Evolutionary conservation across 2,113 vertebrate genomes (phyloP), one percentile per base, ranked within the genome.

Genomic region (Nansenia antarctica): DNA sequence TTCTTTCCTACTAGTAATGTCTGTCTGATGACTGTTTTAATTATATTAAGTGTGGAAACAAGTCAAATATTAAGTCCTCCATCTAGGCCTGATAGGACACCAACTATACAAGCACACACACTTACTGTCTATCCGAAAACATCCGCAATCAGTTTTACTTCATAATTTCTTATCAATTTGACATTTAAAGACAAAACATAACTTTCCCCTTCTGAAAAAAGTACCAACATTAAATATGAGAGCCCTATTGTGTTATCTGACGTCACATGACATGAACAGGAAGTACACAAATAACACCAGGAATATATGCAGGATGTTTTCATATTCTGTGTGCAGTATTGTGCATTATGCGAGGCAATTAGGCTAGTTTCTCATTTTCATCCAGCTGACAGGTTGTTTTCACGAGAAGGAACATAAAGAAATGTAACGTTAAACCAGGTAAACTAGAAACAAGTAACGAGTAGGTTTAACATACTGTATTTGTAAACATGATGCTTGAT

Each of bases 291-390:
- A 60, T 57, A 61, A 61, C 67, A 32, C 34, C 32, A 39, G 3
- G 22, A 65, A 20, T 12, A n/a, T 31, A 58, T 69, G 27, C 42
- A 70, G 67, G 67, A 70, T 76, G 73, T 61, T 66, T 65, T 55
- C 27, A 39, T 54, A 22, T 20, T 9, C 32, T 35, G 35, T 45
- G 65, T n/a, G n/a, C n/a, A n/a, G n/a, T 49, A 61, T 26, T 69
- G 53, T 42, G 35, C 31, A 27, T 67, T 26, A 7, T 39, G 15
- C 42, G 27, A 27, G 42, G 15, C 42, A 49, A 29, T 53, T 64
- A n/a, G n/a, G n/a, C n/a, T 30, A 0, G 47, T 52, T 49, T 20
- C 15, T 31, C 12, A 9, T 35, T 32, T 35, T 49, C 45, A 2
- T 29, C 22, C 24, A 55, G 20, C 3, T 52, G 49, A 20, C 49